A percentile compares a stretch with the other conserved stretches of the same genome.
Evolutionary conservation across 2,888 invertebrate genomes (phyloP).

Genomic region (Pheosia tremula): DNA sequence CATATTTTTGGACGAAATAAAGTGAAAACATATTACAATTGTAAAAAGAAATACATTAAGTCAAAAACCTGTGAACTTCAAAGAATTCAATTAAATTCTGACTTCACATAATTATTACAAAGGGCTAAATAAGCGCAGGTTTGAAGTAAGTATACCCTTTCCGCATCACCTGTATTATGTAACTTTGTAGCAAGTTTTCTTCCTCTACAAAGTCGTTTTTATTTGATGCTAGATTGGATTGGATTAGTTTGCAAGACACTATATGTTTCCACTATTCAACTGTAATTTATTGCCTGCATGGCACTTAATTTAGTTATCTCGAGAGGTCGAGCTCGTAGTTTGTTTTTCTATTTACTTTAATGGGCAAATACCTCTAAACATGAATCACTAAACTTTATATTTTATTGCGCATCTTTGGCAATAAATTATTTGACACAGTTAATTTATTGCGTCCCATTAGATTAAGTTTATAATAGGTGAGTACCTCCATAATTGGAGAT

Average conservation of each 20-base stretch:
- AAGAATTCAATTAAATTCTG: too few relatives aligned
- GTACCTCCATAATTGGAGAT: too few relatives aligned
- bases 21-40: constrained; percentile 56
- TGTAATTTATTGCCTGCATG: constrained; percentile 39
- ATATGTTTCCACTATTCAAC: constrained; percentile 32
- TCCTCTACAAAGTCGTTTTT: constrained; percentile 29
- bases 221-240: constrained; percentile 40
- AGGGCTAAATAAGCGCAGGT: too few relatives aligned
- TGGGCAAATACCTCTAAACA: constrained; percentile 24
- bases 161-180: too few relatives aligned
- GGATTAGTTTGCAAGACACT: constrained; percentile 15
- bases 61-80: too few relatives aligned
- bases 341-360: constrained; percentile 37
- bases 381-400: constrained; percentile 3
- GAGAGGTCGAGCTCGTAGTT: constrained; percentile 43
- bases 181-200: constrained; percentile 8
- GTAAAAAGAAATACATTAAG: too few relatives aligned
- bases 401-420: background rate
- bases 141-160: too few relatives aligned
- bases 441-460: background rate
- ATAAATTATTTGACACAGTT: background rate
- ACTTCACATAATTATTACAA: too few relatives aligned
- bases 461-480: too few relatives aligned
- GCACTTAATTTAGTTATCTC: constrained; percentile 38
- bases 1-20: constrained; percentile 52